phyloP scores from a whole-genome alignment of 1,140 invertebrate species.

The Orius insidiosus region DNA sequence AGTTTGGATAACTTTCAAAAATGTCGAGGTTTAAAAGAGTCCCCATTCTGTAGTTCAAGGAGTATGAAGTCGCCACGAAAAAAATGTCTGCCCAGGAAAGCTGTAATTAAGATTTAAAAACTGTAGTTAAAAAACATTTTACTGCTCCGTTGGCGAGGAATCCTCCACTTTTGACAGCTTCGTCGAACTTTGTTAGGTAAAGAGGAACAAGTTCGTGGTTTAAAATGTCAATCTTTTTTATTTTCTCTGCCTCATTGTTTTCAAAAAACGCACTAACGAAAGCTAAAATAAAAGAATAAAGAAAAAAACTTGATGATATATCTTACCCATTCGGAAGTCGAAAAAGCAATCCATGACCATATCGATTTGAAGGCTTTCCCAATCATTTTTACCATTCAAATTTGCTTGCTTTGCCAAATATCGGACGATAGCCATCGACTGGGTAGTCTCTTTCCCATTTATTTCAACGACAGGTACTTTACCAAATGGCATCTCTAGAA shows the following conservation, averaged over 20 bases:
- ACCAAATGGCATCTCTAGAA: constrained; percentile 30
- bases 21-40: constrained; percentile 34
- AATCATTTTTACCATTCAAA: constrained; percentile 27
- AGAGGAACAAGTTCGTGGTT: constrained; percentile 25
- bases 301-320: no score
- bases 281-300: not conserved
- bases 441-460: constrained; percentile 29
- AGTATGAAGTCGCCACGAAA: constrained; percentile 29
- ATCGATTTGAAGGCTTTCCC: constrained; percentile 1
- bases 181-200: no score
- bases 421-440: constrained; percentile 33
- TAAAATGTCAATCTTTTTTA: constrained; percentile 30
- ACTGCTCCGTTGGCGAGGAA: constrained; percentile 34
- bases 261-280: not conserved
- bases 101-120: constrained; percentile 32
- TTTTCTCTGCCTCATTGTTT: constrained; percentile 23
- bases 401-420: constrained; percentile 31
- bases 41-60: constrained; percentile 38
- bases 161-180: constrained; percentile 35
- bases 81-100: constrained; percentile 45
- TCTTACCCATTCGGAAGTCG: not conserved
- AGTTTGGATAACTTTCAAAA: constrained; percentile 31
- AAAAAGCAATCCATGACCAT: not conserved
- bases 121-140: constrained; percentile 33
- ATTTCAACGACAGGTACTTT: constrained; percentile 34